phyloP scores from a whole-genome alignment of 2,888 invertebrate species.

The Drosophila picticornis region DNA sequence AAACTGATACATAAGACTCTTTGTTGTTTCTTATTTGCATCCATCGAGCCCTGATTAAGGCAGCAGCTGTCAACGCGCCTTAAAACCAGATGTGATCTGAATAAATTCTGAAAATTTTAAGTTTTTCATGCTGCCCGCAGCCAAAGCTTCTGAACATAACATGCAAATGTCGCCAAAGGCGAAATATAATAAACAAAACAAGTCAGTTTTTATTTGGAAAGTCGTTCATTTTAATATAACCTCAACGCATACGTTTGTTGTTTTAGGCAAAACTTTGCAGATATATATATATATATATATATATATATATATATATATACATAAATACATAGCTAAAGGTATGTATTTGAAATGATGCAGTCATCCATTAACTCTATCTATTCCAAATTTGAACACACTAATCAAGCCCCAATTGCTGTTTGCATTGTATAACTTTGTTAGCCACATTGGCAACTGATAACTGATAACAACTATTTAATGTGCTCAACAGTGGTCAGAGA shows the following conservation, averaged over 20 bases:
- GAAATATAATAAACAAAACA: background rate
- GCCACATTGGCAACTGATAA: conserved; percentile 24
- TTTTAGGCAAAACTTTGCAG: background rate
- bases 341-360: conserved; percentile 13
- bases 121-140: background rate
- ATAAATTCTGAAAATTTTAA: background rate
- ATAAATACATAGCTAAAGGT: background rate
- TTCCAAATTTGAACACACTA: conserved; percentile 29
- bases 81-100: background rate
- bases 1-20: conserved; percentile 28
- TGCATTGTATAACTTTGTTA: conserved; percentile 21
- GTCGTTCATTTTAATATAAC: background rate
- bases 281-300: background rate
- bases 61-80: background rate
- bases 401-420: conserved; percentile 44
- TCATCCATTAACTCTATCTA: conserved; percentile 24
- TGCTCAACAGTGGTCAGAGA: background rate
- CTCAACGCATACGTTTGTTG: background rate
- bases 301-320: background rate
- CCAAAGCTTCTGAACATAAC: background rate
- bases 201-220: background rate
- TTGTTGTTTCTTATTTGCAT: background rate
- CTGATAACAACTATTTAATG: conserved; percentile 54
- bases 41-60: background rate
- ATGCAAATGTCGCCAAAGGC: background rate